phyloP scores from a whole-genome alignment of 2,888 invertebrate species.

The Hanleya hanleyi region DNA sequence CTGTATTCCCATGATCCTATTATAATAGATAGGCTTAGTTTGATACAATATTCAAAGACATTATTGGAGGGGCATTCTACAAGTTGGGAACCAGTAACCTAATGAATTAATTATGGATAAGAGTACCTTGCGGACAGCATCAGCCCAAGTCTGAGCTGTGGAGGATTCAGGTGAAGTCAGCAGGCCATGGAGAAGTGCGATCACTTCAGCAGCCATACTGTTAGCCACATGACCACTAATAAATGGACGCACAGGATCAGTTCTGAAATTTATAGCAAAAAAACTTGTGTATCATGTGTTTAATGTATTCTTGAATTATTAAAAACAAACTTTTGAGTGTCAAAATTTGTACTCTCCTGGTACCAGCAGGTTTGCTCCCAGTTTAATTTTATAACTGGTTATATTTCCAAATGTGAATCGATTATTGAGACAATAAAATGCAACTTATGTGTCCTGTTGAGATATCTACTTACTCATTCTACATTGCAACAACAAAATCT shows the following conservation, averaged over 20 bases:
- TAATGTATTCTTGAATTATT: too few species aligned
- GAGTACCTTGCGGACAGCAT: constrained; percentile 67
- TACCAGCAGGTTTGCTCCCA: not conserved
- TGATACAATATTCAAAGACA: too few species aligned
- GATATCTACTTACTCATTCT: too few species aligned
- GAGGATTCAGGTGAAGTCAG: constrained; percentile 62
- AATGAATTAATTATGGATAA: not conserved
- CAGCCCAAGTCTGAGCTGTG: constrained; percentile 69
- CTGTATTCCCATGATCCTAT: too few species aligned
- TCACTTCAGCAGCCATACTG: constrained; percentile 73
- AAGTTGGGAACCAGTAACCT: too few species aligned
- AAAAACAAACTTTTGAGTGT: too few species aligned
- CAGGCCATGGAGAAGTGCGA: constrained; percentile 70
- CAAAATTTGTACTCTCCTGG: not conserved
- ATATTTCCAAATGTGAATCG: not conserved
- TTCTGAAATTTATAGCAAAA: too few species aligned
- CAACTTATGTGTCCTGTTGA: not conserved
- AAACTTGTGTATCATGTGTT: too few species aligned
- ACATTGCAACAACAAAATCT: too few species aligned
- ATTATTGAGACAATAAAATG: not conserved
- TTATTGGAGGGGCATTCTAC: too few species aligned
- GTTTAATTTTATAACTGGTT: not conserved
- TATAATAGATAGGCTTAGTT: too few species aligned
- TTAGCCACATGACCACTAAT: constrained; percentile 73
- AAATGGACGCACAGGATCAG: constrained; percentile 68